Conservation (phyloP, 2,888 invertebrate species). For the Isoperla grammatica region DNA sequence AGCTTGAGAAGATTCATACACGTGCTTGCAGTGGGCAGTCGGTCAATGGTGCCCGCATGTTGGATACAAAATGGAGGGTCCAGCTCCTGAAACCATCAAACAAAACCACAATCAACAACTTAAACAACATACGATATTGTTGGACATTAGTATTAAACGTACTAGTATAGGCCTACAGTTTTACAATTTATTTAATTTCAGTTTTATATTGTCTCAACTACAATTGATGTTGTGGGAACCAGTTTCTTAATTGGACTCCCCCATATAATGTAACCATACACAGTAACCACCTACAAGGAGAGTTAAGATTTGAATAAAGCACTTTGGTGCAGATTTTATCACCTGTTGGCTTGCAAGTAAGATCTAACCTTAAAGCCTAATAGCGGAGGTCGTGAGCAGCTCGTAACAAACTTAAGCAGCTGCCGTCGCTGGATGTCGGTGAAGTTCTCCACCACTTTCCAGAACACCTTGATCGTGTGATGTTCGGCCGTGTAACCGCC, state of each 20-base stretch:
- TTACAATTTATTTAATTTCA: too few species aligned
- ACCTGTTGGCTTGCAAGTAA: too few species aligned
- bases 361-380: slow-evolving; percentile 87
- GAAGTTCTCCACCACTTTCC: slow-evolving; percentile 81
- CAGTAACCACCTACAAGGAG: too few species aligned
- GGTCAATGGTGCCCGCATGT: slow-evolving; percentile 80
- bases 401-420: slow-evolving; percentile 95
- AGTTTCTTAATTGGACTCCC: too few species aligned
- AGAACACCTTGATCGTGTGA: slow-evolving; percentile 80
- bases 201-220: too few species aligned
- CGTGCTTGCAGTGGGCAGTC: slow-evolving; percentile 94
- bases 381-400: slow-evolving; percentile 93
- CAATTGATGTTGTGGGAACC: too few species aligned
- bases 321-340: too few species aligned
- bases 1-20: slow-evolving; percentile 97
- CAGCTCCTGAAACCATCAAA: slow-evolving; percentile 60
- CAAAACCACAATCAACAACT: slow-evolving; percentile 11
- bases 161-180: too few species aligned
- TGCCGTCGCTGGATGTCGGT: slow-evolving; percentile 78
- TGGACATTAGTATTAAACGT: background rate
- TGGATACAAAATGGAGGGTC: slow-evolving; percentile 97
- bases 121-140: background rate
- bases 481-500: slow-evolving; percentile 80
- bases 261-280: too few species aligned
- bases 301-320: too few species aligned